Conservation (phyloP, 2,888 invertebrate species). For the Drosophila borealis region DNA sequence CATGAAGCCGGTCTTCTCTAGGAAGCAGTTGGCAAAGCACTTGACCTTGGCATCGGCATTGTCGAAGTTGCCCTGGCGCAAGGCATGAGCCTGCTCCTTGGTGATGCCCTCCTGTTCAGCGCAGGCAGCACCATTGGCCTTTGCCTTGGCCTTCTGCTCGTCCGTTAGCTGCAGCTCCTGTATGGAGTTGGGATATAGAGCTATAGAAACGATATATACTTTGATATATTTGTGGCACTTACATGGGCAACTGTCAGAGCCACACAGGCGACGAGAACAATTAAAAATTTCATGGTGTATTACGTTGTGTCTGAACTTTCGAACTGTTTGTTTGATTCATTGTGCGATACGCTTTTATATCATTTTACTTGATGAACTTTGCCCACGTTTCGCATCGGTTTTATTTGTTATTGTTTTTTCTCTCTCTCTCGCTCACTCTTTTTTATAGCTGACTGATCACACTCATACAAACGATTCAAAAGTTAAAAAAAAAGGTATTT, state of each 20-base stretch:
- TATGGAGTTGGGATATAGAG: background rate
- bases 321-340: constrained; percentile 56
- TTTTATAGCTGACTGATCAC: constrained; percentile 42
- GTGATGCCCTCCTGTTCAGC: constrained; percentile 60
- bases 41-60: constrained; percentile 63
- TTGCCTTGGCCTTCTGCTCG: constrained; percentile 74
- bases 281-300: constrained; percentile 71
- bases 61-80: constrained; percentile 68
- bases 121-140: constrained; percentile 61
- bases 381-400: constrained; percentile 27
- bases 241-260: constrained; percentile 63
- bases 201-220: no score
- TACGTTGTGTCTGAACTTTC: constrained; percentile 21
- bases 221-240: constrained; percentile 36
- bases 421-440: constrained; percentile 2
- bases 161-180: constrained; percentile 52
- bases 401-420: constrained; percentile 27
- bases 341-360: constrained; percentile 64
- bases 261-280: constrained; percentile 62
- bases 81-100: constrained; percentile 64
- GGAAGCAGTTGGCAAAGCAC: constrained; percentile 82
- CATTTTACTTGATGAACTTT: constrained; percentile 48
- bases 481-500: constrained; percentile 5
- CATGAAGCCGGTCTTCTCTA: constrained; percentile 77
- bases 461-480: constrained; percentile 8